A percentile compares a stretch with the other conserved stretches of the same genome.
These are phyloP conservation scores for Megaptera novaeangliae DNA, from an alignment of 2,113 vertebrate genomes.

Conservation along the genomic window DNA sequence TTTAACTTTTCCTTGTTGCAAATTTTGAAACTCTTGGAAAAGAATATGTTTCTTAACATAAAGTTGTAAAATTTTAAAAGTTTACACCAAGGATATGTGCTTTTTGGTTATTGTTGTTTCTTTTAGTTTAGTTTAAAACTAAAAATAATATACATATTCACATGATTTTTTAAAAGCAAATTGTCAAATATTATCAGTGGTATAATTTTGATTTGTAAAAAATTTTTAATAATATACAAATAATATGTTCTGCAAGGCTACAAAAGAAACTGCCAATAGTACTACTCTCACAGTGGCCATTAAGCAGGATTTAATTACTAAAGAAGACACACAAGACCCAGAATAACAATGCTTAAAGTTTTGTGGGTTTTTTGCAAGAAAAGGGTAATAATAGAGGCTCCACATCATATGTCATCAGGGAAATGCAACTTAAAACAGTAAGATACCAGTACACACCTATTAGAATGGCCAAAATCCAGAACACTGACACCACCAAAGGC, in stretches of 20 bases:
- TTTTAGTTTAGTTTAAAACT: not conserved
- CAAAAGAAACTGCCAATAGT: not conserved
- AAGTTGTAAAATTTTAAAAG: not conserved
- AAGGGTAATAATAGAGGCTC: not conserved
- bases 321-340: not conserved
- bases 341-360: not conserved
- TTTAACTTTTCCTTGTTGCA: not conserved
- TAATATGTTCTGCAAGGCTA: not conserved
- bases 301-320: not conserved
- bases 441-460: not conserved
- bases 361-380: not conserved
- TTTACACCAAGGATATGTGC: not conserved
- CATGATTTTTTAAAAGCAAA: not conserved
- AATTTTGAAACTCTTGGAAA: constrained; percentile 3
- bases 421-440: not conserved
- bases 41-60: not conserved
- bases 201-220: not conserved
- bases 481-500: not conserved
- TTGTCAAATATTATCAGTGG: not conserved
- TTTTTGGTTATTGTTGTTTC: not conserved
- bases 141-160: not conserved
- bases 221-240: not conserved
- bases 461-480: not conserved
- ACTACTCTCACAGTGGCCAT: not conserved
- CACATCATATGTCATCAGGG: not conserved